Base-by-base conservation (phyloP, 1,140 invertebrate genomes). In the Drosophila albomicans region DNA sequence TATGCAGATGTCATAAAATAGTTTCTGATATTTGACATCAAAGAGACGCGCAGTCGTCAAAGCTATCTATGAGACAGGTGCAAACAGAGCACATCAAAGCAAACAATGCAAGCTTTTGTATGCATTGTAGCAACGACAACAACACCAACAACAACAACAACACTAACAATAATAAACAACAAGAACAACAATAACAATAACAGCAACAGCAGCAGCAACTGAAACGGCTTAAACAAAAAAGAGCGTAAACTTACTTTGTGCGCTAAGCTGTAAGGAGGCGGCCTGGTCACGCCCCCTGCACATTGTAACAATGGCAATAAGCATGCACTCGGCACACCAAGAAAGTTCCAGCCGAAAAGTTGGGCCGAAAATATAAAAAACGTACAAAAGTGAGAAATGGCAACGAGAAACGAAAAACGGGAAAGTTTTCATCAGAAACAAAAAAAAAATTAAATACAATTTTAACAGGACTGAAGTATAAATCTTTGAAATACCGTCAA, bases 381-480 rank as follows among this genome's bases (percentile, higher is more conserved):
- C 32, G 72, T 48, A 68, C 35, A 38, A 38, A 73, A 66, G 1
- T 5, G n/a, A 20, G 15, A 32, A 16, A 20, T 4, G 7, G 15
- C 4, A 46, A 16, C 15, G 45, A 32, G 13, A 16, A 54, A 10
- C 35, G 7, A 10, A 20, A 16, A 49, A 28, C 20, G 38, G 2
- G 6, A 63, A 69, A 30, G 43, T 80, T 64, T 54, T 16, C 13
- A 3, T 25, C 20, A 25, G 20, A 25, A 25, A 58, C 38, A 25
- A 56, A 48, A 52, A 46, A 59, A 58, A 82, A 79, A 76, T 67
- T 49, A 70, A 78, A 78, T 69, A 76, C 76, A 81, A 62, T 76
- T 87, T 87, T 74, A 86, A 79, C 51, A 10, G 45, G 8, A 11
- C 64, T 56, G 38, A 32, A 13, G 32, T 65, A 87, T 87, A 87